phyloP scores from a whole-genome alignment of 2,888 invertebrate species.

The Aphodius sticticus region DNA sequence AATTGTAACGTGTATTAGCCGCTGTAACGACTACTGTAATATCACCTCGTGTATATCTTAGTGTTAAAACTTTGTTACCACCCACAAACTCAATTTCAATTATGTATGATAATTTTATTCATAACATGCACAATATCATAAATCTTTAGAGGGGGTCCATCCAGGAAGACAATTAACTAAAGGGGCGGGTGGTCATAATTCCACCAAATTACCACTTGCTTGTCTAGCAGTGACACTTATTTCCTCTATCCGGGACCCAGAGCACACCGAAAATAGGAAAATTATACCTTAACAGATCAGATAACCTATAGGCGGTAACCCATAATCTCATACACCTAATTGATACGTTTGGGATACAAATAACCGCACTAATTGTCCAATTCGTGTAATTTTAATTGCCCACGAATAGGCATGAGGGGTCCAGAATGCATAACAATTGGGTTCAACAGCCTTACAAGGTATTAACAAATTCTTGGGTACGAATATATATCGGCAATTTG shows the following conservation, averaged over 20 bases:
- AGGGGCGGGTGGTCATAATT: neutral
- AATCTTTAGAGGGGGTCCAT: neutral
- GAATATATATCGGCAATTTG: neutral
- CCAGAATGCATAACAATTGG: neutral
- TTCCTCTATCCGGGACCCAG: neutral
- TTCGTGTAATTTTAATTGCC: slow-evolving; percentile 4
- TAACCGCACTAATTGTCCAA: neutral
- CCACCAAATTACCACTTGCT: neutral
- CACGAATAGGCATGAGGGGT: neutral
- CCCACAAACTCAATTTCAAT: neutral
- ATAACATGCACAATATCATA: neutral
- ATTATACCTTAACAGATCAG: neutral
- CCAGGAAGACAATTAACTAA: neutral
- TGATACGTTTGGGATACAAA: neutral
- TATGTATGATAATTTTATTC: neutral
- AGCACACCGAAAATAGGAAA: neutral
- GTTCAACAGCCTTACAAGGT: slow-evolving; percentile 4
- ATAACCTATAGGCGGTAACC: neutral
- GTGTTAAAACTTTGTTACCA: too few species aligned
- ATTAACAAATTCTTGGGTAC: neutral
- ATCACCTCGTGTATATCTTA: too few species aligned
- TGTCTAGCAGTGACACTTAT: neutral
- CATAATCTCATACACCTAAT: neutral
- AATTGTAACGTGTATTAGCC: too few species aligned
- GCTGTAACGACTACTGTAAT: too few species aligned